These are phyloP conservation scores for Boloria selene DNA, from an alignment of 2,888 invertebrate species.

Conservation along the genomic window DNA sequence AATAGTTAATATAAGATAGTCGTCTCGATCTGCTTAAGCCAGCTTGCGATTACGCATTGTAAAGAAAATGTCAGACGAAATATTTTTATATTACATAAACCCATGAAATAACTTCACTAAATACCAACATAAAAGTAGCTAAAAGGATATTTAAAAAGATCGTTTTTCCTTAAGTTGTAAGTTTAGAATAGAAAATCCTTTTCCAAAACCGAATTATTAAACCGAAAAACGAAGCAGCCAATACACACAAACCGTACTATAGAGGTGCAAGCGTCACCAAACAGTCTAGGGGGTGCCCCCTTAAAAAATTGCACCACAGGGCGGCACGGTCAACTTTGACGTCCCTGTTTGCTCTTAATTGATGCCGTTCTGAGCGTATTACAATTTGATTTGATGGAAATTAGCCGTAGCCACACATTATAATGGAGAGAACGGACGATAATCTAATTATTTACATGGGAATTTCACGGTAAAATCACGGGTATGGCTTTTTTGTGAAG, in stretches of 20 bases:
- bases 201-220: no score
- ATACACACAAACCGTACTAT: slow-evolving; percentile 41
- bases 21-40: no score
- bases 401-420: slow-evolving; percentile 29
- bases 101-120: no score
- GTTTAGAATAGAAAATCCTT: no score
- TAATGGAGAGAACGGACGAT: neutral
- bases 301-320: slow-evolving; percentile 70
- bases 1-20: no score
- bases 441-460: slow-evolving; percentile 4
- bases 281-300: slow-evolving; percentile 67
- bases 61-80: no score
- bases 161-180: no score
- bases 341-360: slow-evolving; percentile 70
- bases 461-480: neutral
- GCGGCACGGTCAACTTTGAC: slow-evolving; percentile 68
- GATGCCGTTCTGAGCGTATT: slow-evolving; percentile 59
- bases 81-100: no score
- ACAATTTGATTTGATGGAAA: slow-evolving; percentile 47
- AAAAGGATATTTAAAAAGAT: no score
- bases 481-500: neutral
- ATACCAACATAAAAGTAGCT: no score
- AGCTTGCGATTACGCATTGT: no score
- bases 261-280: slow-evolving; percentile 78
- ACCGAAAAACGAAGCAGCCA: slow-evolving; percentile 44